Percentiles rank a stretch among this genome's conserved stretches.
Conservation (phyloP, 2,113 vertebrate species). For the Thalassoma bifasciatum region DNA sequence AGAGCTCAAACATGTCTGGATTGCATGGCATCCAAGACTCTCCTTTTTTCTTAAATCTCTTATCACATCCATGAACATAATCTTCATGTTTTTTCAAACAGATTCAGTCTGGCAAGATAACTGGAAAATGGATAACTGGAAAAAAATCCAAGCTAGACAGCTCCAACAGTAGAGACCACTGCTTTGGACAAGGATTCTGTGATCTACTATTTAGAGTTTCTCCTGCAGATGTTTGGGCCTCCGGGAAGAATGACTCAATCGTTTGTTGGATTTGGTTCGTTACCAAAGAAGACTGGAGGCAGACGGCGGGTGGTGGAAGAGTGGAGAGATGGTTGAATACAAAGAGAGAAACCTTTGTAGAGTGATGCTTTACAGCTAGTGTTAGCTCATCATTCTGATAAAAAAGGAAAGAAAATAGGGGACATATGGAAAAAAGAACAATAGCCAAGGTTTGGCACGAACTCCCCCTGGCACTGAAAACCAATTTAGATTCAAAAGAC, state of each 20-base stretch:
- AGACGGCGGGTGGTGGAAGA: constrained; percentile 3
- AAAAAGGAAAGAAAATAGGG: constrained; percentile 5
- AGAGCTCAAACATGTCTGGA: no score
- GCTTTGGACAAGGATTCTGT: constrained; percentile 26
- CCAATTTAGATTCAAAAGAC: constrained; percentile 38
- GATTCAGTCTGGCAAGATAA: constrained; percentile 1
- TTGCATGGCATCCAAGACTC: no score
- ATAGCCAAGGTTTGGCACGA: constrained; percentile 21
- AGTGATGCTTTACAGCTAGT: constrained; percentile 29
- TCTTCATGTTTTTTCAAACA: neutral
- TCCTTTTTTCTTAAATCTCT: constrained; percentile 9
- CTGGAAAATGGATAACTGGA: constrained; percentile 32
- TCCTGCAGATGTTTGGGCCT: constrained; percentile 51
- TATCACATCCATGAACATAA: neutral
- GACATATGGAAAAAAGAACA: constrained; percentile 10
- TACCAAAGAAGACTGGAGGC: constrained; percentile 33
- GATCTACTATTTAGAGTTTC: constrained; percentile 43
- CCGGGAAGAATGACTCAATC: constrained; percentile 70
- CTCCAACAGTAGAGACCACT: constrained; percentile 13
- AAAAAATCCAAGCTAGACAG: constrained; percentile 6
- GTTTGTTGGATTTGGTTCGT: constrained; percentile 54
- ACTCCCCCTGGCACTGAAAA: constrained; percentile 23
- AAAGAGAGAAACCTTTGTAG: constrained; percentile 1
- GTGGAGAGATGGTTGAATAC: constrained; percentile 26
- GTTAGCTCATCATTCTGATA: constrained; percentile 13